Evolutionary conservation across 2,113 vertebrate genomes (phyloP), one percentile per base, ranked within the genome.

Genomic region (Otocyon megalotis): DNA sequence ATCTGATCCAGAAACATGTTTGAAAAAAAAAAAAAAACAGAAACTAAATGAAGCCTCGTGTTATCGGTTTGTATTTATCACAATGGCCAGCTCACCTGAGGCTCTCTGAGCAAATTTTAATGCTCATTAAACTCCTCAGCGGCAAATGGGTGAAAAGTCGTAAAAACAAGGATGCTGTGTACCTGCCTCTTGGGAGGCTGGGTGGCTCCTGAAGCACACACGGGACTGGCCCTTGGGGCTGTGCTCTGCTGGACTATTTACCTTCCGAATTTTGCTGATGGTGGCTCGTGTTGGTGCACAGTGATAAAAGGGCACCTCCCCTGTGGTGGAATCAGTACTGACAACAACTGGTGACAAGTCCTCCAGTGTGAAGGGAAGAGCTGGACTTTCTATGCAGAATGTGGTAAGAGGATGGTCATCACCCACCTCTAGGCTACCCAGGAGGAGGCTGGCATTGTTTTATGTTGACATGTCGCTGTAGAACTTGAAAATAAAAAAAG

Each of bases 41-140:
- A 87, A 71, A 24, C 19, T 26, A 8, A 58, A 63, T 28, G 54
- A 48, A 92, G 30, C 48, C 53, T 79, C 17, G 9, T 16, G 56
- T 20, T 22, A 15, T 35, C 30, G 22, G 5, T 96, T 72, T 63
- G 86, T 90, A n/a, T 93, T 86, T 96, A 43, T 72, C 77, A n/a
- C 74, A 71, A 60, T 24, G 28, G 28, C 62, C 12, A n/a, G 65
- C 24, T 95, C 93, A 20, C 88, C n/a, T 50, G 24, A 74, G 17
- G 43, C 26, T 83, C 56, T 92, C 54, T 93, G 58, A 63, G 65
- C 30, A 63, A 93, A 90, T 12, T n/a, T 10, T n/a, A 22, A 37
- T 63, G 43, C 15, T 79, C 22, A 54, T 8, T 74, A 43, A 94
- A 77, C 32, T 60, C 58, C 71, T 72, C 4, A 56, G 26, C 65